These are phyloP conservation scores for Mesorhabditis belari DNA, from an alignment of 2,888 invertebrate genomes.

Conservation along the genomic window DNA sequence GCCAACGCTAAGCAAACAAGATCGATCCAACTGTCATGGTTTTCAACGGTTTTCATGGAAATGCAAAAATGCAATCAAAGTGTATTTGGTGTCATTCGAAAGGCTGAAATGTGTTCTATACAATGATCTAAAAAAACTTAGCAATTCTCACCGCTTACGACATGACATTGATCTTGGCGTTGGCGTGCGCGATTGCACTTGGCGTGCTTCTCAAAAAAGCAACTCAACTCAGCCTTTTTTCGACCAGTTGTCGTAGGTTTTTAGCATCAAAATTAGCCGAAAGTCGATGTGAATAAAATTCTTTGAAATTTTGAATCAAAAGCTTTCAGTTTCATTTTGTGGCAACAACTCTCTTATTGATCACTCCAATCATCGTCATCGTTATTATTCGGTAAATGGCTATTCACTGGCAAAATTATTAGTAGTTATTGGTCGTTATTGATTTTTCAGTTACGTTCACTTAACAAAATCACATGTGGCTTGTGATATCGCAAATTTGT, in stretches of 20 bases:
- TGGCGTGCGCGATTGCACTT: conserved; percentile 19
- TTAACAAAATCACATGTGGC: conserved; percentile 5
- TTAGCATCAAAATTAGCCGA: not conserved
- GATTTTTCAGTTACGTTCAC: not conserved
- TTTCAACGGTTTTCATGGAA: too few species aligned
- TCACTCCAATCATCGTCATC: conserved; percentile 12
- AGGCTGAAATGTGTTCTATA: too few species aligned
- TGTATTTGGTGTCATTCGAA: too few species aligned
- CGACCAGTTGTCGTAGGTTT: conserved; percentile 15
- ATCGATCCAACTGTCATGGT: too few species aligned
- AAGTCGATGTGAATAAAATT: not conserved
- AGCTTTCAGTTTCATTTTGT: conserved; percentile 25
- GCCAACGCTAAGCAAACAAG: too few species aligned
- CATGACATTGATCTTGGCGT: conserved; percentile 19
- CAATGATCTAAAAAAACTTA: too few species aligned
- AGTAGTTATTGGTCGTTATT: not conserved
- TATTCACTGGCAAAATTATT: conserved; percentile 3
- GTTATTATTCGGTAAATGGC: conserved; percentile 18
- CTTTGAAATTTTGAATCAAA: not conserved
- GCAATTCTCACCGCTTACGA: conserved; percentile 25
- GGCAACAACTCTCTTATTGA: conserved; percentile 20
- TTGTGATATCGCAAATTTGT: conserved; percentile 23
- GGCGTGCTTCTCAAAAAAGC: conserved; percentile 16
- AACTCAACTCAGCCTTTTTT: conserved; percentile 21
- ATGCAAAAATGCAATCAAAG: too few species aligned